These are phyloP conservation scores for Protodeltote pygarga DNA, from an alignment of 2,888 invertebrate genomes.

Conservation along the genomic window DNA sequence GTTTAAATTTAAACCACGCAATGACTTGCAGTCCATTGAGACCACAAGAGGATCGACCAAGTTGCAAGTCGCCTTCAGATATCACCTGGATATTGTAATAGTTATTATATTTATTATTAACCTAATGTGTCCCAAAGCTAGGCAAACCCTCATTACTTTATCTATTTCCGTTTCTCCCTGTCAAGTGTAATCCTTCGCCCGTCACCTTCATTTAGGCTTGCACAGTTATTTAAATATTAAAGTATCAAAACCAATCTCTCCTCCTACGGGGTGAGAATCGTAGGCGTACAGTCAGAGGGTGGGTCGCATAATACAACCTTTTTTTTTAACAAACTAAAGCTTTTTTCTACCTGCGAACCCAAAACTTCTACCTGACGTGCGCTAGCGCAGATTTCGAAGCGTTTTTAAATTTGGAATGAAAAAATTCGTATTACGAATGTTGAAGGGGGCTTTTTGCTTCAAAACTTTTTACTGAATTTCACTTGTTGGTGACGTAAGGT, in stretches of 20 bases:
- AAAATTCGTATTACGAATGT: conserved; percentile 61
- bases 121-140: no score
- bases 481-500: conserved; percentile 73
- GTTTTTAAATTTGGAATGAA: conserved; percentile 67
- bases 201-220: not conserved
- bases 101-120: no score
- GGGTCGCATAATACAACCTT: conserved; percentile 81
- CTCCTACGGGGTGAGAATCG: conserved; percentile 63
- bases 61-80: no score
- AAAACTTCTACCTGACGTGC: conserved; percentile 77
- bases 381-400: conserved; percentile 76
- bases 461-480: conserved; percentile 77
- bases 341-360: conserved; percentile 86
- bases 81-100: no score
- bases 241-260: conserved; percentile 50
- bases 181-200: not conserved
- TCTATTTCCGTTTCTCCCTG: no score
- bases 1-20: no score
- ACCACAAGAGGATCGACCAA: no score
- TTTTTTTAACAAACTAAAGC: conserved; percentile 77
- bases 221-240: conserved; percentile 1
- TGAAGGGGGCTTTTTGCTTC: conserved; percentile 76
- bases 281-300: conserved; percentile 78
- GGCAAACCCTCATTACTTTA: not conserved
- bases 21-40: no score